Percentiles rank a stretch among this genome's conserved stretches.
Conservation (phyloP, 2,888 invertebrate genomes). For the Amblyjoppa fuscipennis region DNA sequence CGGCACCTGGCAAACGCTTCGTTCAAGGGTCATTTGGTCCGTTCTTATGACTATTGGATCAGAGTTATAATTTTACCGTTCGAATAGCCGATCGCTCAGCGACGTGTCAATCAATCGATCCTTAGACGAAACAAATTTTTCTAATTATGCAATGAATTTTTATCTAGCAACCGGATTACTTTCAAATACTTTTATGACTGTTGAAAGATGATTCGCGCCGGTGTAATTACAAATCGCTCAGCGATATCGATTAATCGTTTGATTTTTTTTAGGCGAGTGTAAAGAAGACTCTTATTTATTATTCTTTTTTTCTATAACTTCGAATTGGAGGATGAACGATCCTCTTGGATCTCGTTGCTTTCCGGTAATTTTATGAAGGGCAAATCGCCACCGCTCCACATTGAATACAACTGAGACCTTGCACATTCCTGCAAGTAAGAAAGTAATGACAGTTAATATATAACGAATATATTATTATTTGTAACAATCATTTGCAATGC, state of each 20-base stretch:
- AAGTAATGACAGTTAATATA: neutral
- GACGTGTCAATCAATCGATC: conserved; percentile 44
- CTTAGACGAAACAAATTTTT: conserved; percentile 26
- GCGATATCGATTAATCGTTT: conserved; percentile 37
- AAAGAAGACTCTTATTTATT: conserved; percentile 20
- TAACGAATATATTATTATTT: neutral
- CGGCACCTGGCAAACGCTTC: conserved; percentile 59
- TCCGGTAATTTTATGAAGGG: conserved; percentile 86
- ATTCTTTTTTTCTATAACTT: conserved; percentile 16
- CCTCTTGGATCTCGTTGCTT: conserved; percentile 83
- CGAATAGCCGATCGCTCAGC: conserved; percentile 61
- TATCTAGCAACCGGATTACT: conserved; percentile 1
- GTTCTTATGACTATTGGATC: conserved; percentile 36
- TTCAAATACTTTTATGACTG: conserved; percentile 32
- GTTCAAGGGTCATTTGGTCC: conserved; percentile 37
- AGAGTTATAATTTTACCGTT: conserved; percentile 22
- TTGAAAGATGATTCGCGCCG: conserved; percentile 14
- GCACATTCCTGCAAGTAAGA: conserved; percentile 80
- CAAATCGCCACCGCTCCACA: conserved; percentile 86
- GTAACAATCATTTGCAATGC: neutral
- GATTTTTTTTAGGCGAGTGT: conserved; percentile 46
- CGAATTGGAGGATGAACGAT: conserved; percentile 80
- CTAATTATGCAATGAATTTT: conserved; percentile 30
- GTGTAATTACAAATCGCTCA: conserved; percentile 34
- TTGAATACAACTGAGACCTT: conserved; percentile 85